These are phyloP conservation scores for Coelinius sp. DNA, from an alignment of 2,888 invertebrate species.

Conservation along the genomic window DNA sequence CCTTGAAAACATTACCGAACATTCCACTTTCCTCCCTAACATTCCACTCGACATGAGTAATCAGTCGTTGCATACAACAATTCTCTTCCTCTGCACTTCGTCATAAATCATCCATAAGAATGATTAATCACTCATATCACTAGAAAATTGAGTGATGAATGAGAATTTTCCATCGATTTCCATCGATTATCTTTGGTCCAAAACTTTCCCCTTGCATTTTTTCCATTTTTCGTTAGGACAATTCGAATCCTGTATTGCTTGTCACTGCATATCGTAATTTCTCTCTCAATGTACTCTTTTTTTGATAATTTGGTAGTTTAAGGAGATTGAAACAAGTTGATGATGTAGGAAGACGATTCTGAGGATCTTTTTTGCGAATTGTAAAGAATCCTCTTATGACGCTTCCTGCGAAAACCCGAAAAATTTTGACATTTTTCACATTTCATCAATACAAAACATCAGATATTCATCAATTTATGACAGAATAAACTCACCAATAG, in stretches of 20 bases:
- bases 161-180: background rate
- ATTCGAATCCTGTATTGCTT: slow-evolving; percentile 98
- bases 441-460: slow-evolving; percentile 5
- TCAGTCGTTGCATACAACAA: background rate
- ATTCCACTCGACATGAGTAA: background rate
- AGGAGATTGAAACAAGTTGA: slow-evolving; percentile 99
- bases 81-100: background rate
- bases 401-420: slow-evolving; percentile 75
- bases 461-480: background rate
- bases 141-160: background rate
- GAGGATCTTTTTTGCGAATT: slow-evolving; percentile 93
- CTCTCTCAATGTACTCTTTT: slow-evolving; percentile 93
- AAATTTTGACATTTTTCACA: background rate
- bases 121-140: background rate
- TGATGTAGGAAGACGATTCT: slow-evolving; percentile 96
- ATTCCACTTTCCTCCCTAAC: background rate
- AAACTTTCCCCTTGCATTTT: background rate
- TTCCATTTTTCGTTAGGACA: slow-evolving; percentile 79
- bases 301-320: slow-evolving; percentile 98
- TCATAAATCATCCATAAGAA: background rate
- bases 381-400: slow-evolving; percentile 98
- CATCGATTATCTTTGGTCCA: slow-evolving; percentile 25
- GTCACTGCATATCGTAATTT: slow-evolving; percentile 97
- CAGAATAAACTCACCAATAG: slow-evolving; percentile 75
- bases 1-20: too few relatives aligned